Base-by-base conservation (phyloP, 1,140 invertebrate species). In the Tenebrio molitor region DNA sequence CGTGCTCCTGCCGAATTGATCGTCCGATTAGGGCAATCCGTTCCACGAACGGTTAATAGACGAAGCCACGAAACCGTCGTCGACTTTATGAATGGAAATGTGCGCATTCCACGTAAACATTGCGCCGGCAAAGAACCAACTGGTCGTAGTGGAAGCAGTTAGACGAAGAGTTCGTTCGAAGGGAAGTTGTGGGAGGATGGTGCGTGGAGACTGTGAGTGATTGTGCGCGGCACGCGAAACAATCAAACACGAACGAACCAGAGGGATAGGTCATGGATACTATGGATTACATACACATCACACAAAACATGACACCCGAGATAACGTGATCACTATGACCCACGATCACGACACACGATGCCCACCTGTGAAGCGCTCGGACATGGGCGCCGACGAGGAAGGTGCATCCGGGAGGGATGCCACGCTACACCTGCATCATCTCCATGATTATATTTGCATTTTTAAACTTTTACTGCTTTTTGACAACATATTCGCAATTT, bases 191-290 rank as follows among this genome's bases (percentile, higher is more conserved):
- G 46, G 46, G 68, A 70, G 68, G 68, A 70, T 70, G 68, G 65
- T 74, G 73, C 69, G 69, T 72, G 53, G 50, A 67, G 46, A 23
- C 21, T 66, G 53, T 63, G 66, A 74, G 72, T 70, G 72, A 72
- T 71, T 74, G 69, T 68, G 62, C 41, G 42, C 73, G 69, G 69
- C 73, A 74, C 73, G 73, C 73, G 73, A 74, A 74, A 74, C 73
- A 74, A 74, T 74, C 73, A 74, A 74, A 74, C 73, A 74, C 73
- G 73, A 74, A 74, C 66, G 29, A 25, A 62, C 16, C 8, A 36
- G 53, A 67, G 72, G 73, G 73, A 74, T 74, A 74, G 73, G 73
- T 72, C 73, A 74, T 71, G 73, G 73, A 72, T 74, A 69, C 50
- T 66, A 71, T 71, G 44, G 50, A 74, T 74, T 74, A 74, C 67